A percentile compares a stretch with the other conserved stretches of the same genome.
These are phyloP conservation scores for Deladenus siricidicola DNA, from an alignment of 2,888 invertebrate genomes.

Conservation along the genomic window DNA sequence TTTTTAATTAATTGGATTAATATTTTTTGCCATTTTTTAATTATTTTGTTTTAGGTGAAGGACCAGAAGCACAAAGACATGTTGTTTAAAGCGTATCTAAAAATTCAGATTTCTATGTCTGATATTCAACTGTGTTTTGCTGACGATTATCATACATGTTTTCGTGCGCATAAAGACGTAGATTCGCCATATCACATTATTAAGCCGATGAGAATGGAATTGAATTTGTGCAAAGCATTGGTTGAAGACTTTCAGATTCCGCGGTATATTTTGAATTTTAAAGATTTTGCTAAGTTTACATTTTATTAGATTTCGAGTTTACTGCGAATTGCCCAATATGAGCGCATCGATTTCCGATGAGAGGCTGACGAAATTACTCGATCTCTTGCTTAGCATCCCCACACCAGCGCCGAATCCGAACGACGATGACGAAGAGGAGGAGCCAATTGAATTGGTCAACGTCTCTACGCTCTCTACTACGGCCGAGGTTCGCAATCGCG, in stretches of 20 bases:
- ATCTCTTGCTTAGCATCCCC: slow-evolving; percentile 58
- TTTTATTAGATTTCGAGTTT: slow-evolving; percentile 62
- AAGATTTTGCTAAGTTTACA: not conserved
- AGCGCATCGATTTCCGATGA: slow-evolving; percentile 58
- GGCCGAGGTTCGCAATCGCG: slow-evolving; percentile 42
- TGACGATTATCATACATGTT: slow-evolving; percentile 37
- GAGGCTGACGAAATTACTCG: slow-evolving; percentile 57
- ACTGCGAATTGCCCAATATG: slow-evolving; percentile 59
- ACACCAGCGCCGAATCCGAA: slow-evolving; percentile 56
- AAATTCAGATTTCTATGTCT: slow-evolving; percentile 70
- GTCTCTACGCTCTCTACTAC: slow-evolving; percentile 11
- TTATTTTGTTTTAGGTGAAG: not conserved
- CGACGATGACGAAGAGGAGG: slow-evolving; percentile 29
- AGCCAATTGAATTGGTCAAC: slow-evolving; percentile 6
- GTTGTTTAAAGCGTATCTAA: slow-evolving; percentile 66
- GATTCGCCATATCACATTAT: slow-evolving; percentile 58
- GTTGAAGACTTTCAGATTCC: slow-evolving; percentile 87
- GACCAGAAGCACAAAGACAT: not conserved
- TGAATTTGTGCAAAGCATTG: slow-evolving; percentile 75
- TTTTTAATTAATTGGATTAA: no score
- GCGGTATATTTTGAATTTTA: slow-evolving; percentile 56
- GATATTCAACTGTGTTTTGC: slow-evolving; percentile 65
- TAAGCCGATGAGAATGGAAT: slow-evolving; percentile 57
- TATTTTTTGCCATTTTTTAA: no score
- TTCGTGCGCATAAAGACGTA: slow-evolving; percentile 68